Base-by-base conservation (phyloP, 2,113 vertebrate species). In the Prionailurus bengalensis region DNA sequence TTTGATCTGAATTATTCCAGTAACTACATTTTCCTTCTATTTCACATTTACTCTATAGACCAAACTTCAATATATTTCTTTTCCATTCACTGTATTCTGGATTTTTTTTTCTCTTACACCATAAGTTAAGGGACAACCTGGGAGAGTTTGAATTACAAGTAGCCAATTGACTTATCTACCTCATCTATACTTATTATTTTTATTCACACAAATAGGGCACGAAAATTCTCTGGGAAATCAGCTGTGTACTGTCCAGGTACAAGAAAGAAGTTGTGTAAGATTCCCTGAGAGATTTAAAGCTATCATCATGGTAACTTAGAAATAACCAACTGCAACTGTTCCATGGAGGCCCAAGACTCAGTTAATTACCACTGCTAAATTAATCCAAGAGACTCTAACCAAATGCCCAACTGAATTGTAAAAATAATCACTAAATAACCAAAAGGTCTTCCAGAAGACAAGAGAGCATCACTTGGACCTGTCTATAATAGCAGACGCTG, bases 301-400 rank as follows among this genome's bases (percentile, higher is more conserved):
- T 89, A 82, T 76, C n/a, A 48, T 89, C 31, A 61, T 61, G 17
- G 70, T 79, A 95, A 96, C 92, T 82, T 82, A 73, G 55, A 97
- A 97, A 96, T 53, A 96, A 96, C 83, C 95, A 91, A 70, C 63
- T 80, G 51, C 61, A 89, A 96, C 25, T 36, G 29, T 10, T 93
- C 90, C 80, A 79, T 25, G 21, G 51, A 95, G 81, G 76, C 81
- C 94, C 63, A 70, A 89, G 42, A 96, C 5, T 78, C 45, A 61
- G 87, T 94, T 97, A 97, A 94, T 97, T 96, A 92, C 70, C 36
- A 39, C 66, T 94, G 61, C 48, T 96, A 97, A 97, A 97, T 97
- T 96, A 96, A 97, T 92, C 68, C 81, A 95, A 82, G 83, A 93
- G n/a, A 82, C 51, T 83, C 15, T 89, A 95, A 96, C 65, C 81